These are phyloP conservation scores for Thymelicus lineola DNA, from an alignment of 2,888 invertebrate genomes.

Conservation along the genomic window DNA sequence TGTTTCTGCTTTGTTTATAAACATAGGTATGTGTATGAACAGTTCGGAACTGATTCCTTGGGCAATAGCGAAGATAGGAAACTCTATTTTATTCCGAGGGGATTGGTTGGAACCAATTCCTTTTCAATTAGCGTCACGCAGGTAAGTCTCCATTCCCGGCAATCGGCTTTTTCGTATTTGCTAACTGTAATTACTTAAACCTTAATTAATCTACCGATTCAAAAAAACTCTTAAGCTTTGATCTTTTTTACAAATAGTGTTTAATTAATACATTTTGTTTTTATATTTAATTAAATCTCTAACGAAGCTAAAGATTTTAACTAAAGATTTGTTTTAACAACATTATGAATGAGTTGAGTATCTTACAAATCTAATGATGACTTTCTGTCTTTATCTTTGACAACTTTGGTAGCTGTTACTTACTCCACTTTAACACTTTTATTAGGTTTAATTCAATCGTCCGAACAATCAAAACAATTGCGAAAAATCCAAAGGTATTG, in stretches of 20 bases:
- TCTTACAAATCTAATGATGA: too few species aligned
- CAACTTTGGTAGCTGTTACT: too few species aligned
- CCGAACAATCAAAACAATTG: background rate
- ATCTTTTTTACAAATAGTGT: background rate
- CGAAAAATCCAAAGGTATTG: background rate
- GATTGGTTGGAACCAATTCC: conserved; percentile 7
- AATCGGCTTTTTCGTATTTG: background rate
- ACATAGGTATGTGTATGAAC: too few species aligned
- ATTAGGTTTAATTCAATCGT: too few species aligned
- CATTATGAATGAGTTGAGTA: too few species aligned
- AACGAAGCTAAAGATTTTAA: too few species aligned
- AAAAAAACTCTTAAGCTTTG: background rate
- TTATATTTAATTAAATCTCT: background rate
- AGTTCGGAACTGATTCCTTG: background rate
- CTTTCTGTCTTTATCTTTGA: too few species aligned
- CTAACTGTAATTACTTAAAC: conserved; percentile 10
- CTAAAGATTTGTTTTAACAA: too few species aligned
- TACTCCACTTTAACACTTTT: too few species aligned
- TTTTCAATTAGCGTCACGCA: conserved; percentile 8
- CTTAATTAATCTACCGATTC: conserved; percentile 7
- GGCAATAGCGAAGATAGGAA: background rate
- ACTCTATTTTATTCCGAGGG: background rate
- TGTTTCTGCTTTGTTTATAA: too few species aligned
- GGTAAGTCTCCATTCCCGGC: background rate
- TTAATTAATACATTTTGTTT: conserved; percentile 15